phyloP scores from a whole-genome alignment of 2,797 vertebrate genomes.

The Rhinoraja longicauda region DNA sequence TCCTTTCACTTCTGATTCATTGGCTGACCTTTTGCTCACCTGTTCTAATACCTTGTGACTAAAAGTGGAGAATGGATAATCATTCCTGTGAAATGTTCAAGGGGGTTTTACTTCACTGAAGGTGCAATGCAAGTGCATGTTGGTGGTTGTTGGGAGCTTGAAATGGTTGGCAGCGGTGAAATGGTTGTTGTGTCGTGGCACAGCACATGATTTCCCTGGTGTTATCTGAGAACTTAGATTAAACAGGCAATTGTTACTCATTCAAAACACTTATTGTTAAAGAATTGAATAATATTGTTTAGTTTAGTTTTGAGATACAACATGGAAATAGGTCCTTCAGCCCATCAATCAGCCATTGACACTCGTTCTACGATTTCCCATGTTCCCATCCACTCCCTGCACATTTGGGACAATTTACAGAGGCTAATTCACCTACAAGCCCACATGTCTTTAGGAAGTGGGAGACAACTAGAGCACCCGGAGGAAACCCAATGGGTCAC shows the following conservation, averaged over 20 bases:
- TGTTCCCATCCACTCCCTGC: no score
- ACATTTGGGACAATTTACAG: no score
- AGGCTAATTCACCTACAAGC: no score
- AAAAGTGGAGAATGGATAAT: neutral
- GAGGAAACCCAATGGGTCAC: no score
- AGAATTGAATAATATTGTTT: neutral
- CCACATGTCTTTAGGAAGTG: no score
- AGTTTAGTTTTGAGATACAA: no score
- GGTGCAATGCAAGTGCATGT: neutral
- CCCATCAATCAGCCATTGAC: no score
- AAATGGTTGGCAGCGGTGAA: neutral
- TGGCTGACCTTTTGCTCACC: neutral
- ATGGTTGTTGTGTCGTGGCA: no score
- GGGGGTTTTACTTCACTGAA: neutral
- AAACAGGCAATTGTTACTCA: neutral
- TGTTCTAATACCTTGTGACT: neutral
- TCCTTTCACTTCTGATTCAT: neutral
- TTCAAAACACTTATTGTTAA: neutral
- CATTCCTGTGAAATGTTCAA: neutral
- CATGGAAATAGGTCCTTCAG: no score
- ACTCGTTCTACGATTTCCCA: no score
- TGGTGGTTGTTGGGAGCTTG: neutral
- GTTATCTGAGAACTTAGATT: neutral
- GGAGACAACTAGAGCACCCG: no score
- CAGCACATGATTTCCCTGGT: neutral